Evolutionary conservation across 2,888 invertebrate species (phyloP).

Genomic region (Coelopa pilipes): DNA sequence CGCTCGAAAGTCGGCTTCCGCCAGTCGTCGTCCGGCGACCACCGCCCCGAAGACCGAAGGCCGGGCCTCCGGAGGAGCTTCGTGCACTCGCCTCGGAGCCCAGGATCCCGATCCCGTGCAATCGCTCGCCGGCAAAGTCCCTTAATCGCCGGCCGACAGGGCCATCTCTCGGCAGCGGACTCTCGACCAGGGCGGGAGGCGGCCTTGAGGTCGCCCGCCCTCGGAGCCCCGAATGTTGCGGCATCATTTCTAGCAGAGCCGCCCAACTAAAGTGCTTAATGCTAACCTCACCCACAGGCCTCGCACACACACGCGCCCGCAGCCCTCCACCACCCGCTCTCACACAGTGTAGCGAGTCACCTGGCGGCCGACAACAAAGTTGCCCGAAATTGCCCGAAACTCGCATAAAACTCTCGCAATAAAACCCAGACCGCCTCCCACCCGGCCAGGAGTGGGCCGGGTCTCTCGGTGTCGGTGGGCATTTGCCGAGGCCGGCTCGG

Average conservation of each 20-base stretch:
- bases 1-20: too few species aligned
- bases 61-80: too few species aligned
- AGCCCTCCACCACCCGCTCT: too few species aligned
- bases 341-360: slow-evolving; percentile 3
- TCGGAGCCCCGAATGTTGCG: slow-evolving; percentile 39
- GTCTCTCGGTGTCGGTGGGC: too few species aligned
- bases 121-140: too few species aligned
- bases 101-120: too few species aligned
- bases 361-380: slow-evolving; percentile 16
- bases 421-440: background rate
- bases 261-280: slow-evolving; percentile 24
- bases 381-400: slow-evolving; percentile 15
- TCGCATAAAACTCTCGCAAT: slow-evolving; percentile 2
- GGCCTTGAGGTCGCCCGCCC: background rate
- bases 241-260: slow-evolving; percentile 35
- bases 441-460: too few species aligned
- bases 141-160: too few species aligned
- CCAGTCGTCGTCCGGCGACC: too few species aligned
- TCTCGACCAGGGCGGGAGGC: background rate
- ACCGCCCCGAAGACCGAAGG: too few species aligned
- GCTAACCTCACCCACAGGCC: background rate
- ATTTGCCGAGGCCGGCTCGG: too few species aligned
- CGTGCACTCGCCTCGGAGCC: too few species aligned
- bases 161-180: background rate
- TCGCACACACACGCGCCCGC: background rate